Base-by-base conservation (phyloP, 1,140 invertebrate species). In the Aradophagus sp. region DNA sequence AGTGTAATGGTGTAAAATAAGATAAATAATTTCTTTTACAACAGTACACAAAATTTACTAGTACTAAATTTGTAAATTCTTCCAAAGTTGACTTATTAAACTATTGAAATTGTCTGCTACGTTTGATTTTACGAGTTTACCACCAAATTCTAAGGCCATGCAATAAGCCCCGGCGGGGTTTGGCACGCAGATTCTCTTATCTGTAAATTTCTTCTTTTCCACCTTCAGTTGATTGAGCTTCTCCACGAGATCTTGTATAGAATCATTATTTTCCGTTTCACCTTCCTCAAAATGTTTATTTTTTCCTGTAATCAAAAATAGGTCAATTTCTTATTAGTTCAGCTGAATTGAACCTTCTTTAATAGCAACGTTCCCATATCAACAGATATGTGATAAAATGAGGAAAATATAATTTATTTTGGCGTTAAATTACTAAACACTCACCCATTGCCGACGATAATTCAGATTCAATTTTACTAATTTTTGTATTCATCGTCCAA, bases 141-240 rank as follows among this genome's bases (percentile, higher is more conserved):
- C 41, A 7, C 56, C 50, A n/a, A 85, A 74, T 41, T 80, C 66
- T 29, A 63, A 68, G 8, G 77, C 75, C 16, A 59, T 72, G 1
- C 63, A 56, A 32, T 80, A 82, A 61, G 68, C 62, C 1, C 79
- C 47, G 8, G 78, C 50, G 5, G 83, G 83, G 68, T 76, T 77
- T 16, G 83, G 84, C 1, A 73, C 55, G 17, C 59, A 74, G 16
- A 82, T 47, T 14, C 78, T 27, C 14, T 77, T 47, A 7, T 80
- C 71, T 1, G 73, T 31, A 42, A 83, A 78, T 14, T 78, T 48
- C 19, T 75, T 76, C 34, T 75, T 77, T 3, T 77, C 59, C 1
- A 13, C 17, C 55, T 80, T 77, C 27, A 80, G 55, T 12, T 55
- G n/a, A 17, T 80, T 63, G 1, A 86, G 39, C 41, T 53, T 45